Evolutionary conservation across 2,113 vertebrate genomes (phyloP), one percentile per base, ranked within the genome.

Genomic region (Pycnonotus jocosus): DNA sequence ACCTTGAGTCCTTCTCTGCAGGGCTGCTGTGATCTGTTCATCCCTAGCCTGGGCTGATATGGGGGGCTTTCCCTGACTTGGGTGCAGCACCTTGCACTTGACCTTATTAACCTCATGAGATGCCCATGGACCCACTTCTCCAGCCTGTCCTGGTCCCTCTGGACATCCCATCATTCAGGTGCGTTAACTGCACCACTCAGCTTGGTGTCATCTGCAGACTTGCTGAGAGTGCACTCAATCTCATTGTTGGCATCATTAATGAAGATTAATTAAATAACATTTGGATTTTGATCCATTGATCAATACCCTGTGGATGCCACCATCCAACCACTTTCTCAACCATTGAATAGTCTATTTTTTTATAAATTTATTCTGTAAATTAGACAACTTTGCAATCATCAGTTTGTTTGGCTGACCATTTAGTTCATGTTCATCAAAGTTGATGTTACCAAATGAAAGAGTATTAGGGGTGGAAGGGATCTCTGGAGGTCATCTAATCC

Each of bases 11-110:
- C 35, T 35, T 48, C 31, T 50, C 0, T 0, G 11, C 58, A 73
- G 68, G 15, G 37, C 27, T 66, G 15, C 19, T 58, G 3, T 24
- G 5, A 19, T 51, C 28, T 42, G 3, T 44, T 7, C 35, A 9
- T 57, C 18, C 19, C 4, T 33, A 51, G 44, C 27, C 27, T 58
- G 6, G 18, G 27, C 2, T 37, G 23, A 2, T 23, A 38, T 2
- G 0, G 1, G 7, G 7, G 6, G 6, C 5, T 17, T 73, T 15
- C 28, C 13, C 20, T 1, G 1, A 23, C 10, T 7, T 20, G 21
- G 23, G 15, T 88, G 60, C 15, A 28, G 37, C 37, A n/a, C 23
- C 33, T 80, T 58, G 4, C 16, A 17, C 15, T 24, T 58, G 15
- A 5, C 17, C 15, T 37, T 45, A 9, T 5, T 58, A 58, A 24